Base-by-base conservation (phyloP, 2,113 vertebrate genomes). In the Oryzias curvinotus region DNA sequence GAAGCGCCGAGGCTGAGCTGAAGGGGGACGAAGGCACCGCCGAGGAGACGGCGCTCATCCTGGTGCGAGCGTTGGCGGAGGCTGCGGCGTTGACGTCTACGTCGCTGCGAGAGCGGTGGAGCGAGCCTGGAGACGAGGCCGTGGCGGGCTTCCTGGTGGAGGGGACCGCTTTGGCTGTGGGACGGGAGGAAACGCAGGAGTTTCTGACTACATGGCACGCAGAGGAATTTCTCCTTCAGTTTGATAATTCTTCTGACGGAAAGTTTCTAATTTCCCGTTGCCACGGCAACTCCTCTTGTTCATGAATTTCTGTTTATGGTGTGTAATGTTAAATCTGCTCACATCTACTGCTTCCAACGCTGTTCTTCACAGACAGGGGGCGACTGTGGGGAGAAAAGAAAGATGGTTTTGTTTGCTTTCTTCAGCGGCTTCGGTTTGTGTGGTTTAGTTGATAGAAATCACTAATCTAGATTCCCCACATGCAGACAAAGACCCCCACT, bases 51-150 rank as follows among this genome's bases (percentile, higher is more conserved):
- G 95, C 86, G 0, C 87, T 69, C 90, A 90, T 89, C 54, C 95
- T 91, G 0, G 92, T 93, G 81, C 96, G 95, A 0, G 95, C 93
- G 0, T 91, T 90, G 0, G 95, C 91, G 0, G 91, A 90, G 0
- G 94, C 89, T 0, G 93, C 95, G 0, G 96, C 95, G 2, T 95
- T 96, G 7, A 98, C 95, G 0, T 98, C 96, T 0, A 98, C 94
- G 71, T 98, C 96, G 0, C 96, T 98, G 57, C 95, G 94, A 5
- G 96, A 98, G 0, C 96, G 93, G 65, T 96, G 96, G 15, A 98
- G 91, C 5, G 92, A 88, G 23, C 91, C 89, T 0, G 92, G 88
- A 3, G 92, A 72, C 41, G 80, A 51, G 25, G 71, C 47, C 56
- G 16, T 77, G 0, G 73, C 41, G 0, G 89, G 65, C 65, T 89